Conservation (phyloP, 30 jellyfish, hydroid and myxozoan genomes). For the Aurelia coerulea region DNA sequence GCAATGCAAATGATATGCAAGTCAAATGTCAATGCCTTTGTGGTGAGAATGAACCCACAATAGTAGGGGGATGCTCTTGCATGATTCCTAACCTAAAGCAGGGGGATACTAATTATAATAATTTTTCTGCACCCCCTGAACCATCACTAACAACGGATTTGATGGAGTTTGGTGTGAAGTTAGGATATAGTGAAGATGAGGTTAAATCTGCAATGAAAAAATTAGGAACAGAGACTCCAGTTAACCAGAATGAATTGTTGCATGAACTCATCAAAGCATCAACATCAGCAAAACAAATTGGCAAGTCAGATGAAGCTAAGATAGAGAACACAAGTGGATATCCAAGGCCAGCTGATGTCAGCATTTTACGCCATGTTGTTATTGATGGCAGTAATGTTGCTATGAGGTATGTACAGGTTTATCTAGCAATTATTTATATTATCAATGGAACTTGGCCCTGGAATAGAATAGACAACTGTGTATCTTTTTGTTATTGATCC, state of each 20-base stretch:
- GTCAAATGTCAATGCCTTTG: conserved; percentile 13
- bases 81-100: conserved; percentile 7
- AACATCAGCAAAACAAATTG: conserved; percentile 76
- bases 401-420: conserved; percentile 78
- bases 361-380: conserved; percentile 87
- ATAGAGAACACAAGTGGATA: conserved; percentile 46
- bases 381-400: conserved; percentile 99
- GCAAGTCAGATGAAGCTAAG: conserved; percentile 55
- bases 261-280: conserved; percentile 95
- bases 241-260: conserved; percentile 88
- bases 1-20: conserved; percentile 1
- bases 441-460: neutral
- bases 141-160: conserved; percentile 72
- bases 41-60: conserved; percentile 18
- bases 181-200: conserved; percentile 94
- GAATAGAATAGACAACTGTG: neutral
- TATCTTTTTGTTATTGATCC: neutral
- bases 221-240: conserved; percentile 89
- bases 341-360: conserved; percentile 63
- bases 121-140: conserved; percentile 16
- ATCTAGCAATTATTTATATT: no score
- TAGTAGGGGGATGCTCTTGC: conserved; percentile 23
- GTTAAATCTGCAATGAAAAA: conserved; percentile 96
- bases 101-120: conserved; percentile 8
- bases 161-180: conserved; percentile 94